Evolutionary conservation across 2,113 vertebrate genomes (phyloP).

Genomic region (Lycaon pictus): DNA sequence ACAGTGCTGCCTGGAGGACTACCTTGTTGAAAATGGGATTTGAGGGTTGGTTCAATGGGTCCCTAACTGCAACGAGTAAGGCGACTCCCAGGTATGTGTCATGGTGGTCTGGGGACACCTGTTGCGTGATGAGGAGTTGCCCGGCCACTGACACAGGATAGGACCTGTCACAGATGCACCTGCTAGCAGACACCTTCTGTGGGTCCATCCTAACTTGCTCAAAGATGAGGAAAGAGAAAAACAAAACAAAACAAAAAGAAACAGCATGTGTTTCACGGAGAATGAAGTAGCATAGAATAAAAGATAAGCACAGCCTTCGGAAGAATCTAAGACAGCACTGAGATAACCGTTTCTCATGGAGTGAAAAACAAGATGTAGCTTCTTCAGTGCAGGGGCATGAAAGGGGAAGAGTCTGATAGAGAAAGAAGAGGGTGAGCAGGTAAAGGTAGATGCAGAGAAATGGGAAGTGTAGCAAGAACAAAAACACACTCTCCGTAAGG

Average conservation of each 20-base stretch:
- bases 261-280: rapidly evolving
- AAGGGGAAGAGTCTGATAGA: neutral
- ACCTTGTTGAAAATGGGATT: neutral
- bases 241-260: neutral
- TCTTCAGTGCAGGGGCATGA: neutral
- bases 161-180: neutral
- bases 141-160: neutral
- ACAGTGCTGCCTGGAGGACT: neutral
- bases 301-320: neutral
- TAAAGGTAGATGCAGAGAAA: too few relatives aligned
- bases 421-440: neutral
- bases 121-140: rapidly evolving
- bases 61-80: neutral
- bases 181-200: too few relatives aligned
- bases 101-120: rapidly evolving
- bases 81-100: neutral
- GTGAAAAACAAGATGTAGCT: rapidly evolving
- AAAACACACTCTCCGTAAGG: neutral
- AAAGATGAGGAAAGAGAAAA: neutral
- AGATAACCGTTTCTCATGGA: neutral
- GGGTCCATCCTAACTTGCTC: neutral
- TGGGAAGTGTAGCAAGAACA: rapidly evolving
- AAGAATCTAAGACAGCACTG: rapidly evolving
- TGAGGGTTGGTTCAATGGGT: rapidly evolving
- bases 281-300: rapidly evolving